phyloP scores from a whole-genome alignment of 2,797 vertebrate species.

The Salarias fasciatus region DNA sequence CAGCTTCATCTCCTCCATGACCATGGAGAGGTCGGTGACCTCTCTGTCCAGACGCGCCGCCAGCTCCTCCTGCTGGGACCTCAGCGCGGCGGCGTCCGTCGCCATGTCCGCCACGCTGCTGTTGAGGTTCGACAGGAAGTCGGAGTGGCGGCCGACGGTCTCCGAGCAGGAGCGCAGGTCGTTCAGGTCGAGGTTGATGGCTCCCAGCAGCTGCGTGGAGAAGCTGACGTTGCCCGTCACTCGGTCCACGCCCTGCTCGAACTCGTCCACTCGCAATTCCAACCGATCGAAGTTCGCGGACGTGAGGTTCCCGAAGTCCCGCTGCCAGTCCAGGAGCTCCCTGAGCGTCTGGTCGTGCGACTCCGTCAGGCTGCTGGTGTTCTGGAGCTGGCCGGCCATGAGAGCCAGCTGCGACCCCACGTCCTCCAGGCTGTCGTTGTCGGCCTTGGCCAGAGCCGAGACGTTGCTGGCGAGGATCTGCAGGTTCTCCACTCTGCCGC shows the following conservation, averaged over 20 bases:
- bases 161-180: slow-evolving; percentile 91
- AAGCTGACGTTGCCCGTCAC: slow-evolving; percentile 96
- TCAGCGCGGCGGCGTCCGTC: slow-evolving; percentile 84
- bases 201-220: slow-evolving; percentile 91
- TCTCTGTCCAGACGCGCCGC: slow-evolving; percentile 90
- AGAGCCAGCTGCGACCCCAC: slow-evolving; percentile 87
- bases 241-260: slow-evolving; percentile 88
- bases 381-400: slow-evolving; percentile 89
- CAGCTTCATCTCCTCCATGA: slow-evolving; percentile 98
- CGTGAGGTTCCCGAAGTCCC: slow-evolving; percentile 88
- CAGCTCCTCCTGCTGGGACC: slow-evolving; percentile 90
- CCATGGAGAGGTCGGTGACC: slow-evolving; percentile 90
- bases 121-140: slow-evolving; percentile 89
- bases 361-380: slow-evolving; percentile 88
- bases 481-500: slow-evolving; percentile 89
- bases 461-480: slow-evolving; percentile 87
- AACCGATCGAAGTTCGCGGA: slow-evolving; percentile 86
- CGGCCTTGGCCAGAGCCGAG: slow-evolving; percentile 88
- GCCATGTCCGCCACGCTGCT: slow-evolving; percentile 86
- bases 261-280: slow-evolving; percentile 88
- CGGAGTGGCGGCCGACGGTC: slow-evolving; percentile 89
- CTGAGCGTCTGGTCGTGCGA: slow-evolving; percentile 89
- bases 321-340: slow-evolving; percentile 89
- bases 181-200: slow-evolving; percentile 90
- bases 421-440: slow-evolving; percentile 92